Percentiles rank a stretch among this genome's conserved stretches.
Evolutionary conservation across 1,140 invertebrate species (phyloP).

Genomic region (Archivesica marissinica): DNA sequence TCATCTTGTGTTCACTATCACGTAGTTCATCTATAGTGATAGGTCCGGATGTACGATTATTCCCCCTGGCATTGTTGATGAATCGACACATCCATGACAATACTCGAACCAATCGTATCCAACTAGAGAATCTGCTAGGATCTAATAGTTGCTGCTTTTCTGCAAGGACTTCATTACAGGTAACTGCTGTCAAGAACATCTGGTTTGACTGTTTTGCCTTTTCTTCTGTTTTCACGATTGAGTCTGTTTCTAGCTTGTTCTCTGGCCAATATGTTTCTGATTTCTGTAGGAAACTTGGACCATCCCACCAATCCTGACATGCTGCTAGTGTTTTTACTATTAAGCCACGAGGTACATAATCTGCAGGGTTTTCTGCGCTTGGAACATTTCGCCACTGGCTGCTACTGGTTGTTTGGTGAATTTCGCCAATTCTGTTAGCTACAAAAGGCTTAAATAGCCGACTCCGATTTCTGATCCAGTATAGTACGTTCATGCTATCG

Average conservation of each 20-base stretch:
- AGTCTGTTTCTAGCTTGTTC: background rate
- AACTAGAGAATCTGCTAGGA: background rate
- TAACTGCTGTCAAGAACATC: background rate
- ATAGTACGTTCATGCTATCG: slow-evolving; percentile 34
- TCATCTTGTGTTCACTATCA: background rate
- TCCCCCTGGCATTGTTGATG: background rate
- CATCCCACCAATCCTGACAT: background rate
- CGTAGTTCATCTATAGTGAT: background rate
- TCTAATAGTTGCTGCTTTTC: background rate
- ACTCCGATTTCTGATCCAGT: slow-evolving; percentile 31
- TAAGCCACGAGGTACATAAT: background rate
- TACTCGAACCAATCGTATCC: background rate
- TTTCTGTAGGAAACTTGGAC: background rate
- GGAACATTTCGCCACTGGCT: slow-evolving; percentile 26
- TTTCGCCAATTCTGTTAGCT: slow-evolving; percentile 33
- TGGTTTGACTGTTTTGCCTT: too few relatives aligned
- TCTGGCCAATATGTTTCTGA: background rate
- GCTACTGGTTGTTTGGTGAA: background rate
- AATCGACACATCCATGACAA: background rate
- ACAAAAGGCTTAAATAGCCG: slow-evolving; percentile 34
- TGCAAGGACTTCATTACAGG: background rate
- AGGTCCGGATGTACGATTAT: background rate
- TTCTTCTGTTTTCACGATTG: too few relatives aligned
- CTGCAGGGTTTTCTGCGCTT: background rate
- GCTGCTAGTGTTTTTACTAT: background rate